Conservation (phyloP, 2,888 invertebrate species). For the Eutolmus rufibarbis region DNA sequence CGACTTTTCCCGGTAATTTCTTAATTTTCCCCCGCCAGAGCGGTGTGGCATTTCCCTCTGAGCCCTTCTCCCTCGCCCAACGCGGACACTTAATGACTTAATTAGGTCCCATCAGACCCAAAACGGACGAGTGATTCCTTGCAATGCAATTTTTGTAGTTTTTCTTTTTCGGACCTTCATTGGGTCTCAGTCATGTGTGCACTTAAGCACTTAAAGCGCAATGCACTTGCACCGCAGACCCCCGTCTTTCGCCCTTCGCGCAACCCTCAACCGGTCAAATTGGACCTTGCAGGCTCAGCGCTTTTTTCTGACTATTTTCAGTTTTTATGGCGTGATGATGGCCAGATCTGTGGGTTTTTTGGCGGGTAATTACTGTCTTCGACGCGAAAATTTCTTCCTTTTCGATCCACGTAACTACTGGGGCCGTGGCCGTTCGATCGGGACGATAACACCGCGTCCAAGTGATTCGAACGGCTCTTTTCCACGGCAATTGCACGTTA, state of each 20-base stretch:
- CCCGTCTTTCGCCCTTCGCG: neutral
- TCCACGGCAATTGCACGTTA: neutral
- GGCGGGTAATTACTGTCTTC: conserved; percentile 20
- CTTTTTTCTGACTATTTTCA: neutral
- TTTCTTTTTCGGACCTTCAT: neutral
- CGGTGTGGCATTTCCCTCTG: neutral
- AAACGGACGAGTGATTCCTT: neutral
- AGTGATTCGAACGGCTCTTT: conserved; percentile 17
- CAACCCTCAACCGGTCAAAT: neutral
- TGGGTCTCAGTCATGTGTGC: neutral
- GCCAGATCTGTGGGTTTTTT: conserved; percentile 27
- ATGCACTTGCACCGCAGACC: neutral
- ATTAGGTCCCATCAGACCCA: conserved; percentile 3
- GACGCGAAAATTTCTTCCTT: conserved; percentile 5
- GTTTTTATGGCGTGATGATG: conserved; percentile 36
- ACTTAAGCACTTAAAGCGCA: neutral
- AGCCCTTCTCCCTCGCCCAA: neutral
- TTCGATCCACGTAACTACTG: neutral
- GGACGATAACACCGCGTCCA: neutral
- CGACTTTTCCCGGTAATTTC: neutral
- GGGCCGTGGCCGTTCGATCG: neutral
- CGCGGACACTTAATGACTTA: neutral
- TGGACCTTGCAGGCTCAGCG: neutral
- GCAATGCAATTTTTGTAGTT: neutral
- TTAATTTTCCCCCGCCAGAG: neutral